Base-by-base conservation (phyloP, 2,888 invertebrate genomes). In the Dicranocentrus wangi region DNA sequence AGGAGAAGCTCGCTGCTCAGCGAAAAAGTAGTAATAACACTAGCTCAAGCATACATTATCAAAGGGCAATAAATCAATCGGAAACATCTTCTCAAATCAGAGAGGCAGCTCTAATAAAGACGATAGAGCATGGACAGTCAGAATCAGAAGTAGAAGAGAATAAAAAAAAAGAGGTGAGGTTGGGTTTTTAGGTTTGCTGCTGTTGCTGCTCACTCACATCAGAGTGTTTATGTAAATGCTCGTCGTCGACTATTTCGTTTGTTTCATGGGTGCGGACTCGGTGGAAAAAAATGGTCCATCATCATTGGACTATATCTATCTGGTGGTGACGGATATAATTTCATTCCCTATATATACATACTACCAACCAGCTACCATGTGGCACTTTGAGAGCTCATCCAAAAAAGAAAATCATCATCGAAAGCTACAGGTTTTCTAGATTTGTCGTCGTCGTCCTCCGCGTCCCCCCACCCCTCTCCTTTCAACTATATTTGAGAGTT, bases 191-290 rank as follows among this genome's bases (percentile, higher is more conserved):
- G n/a, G n/a, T n/a, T n/a, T n/a, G n/a, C n/a, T n/a, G n/a, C n/a
- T n/a, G n/a, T n/a, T n/a, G n/a, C n/a, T 61, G 51, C 69, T 51
- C 43, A 47, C n/a, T n/a, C n/a, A n/a, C n/a, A n/a, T n/a, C n/a
- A n/a, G n/a, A n/a, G 58, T 68, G 51, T 27, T 66, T 71, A 72
- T 71, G 71, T 71, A 71, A 79, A 60, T 47, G 23, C 53, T 58
- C 55, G 23, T 53, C n/a, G n/a, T n/a, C n/a, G n/a, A n/a, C 25
- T 25, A 55, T 23, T 68, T 61, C 39, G 76, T 77, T 78, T 55
- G 70, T 78, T 78, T 69, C 32, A 43, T 80, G 80, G 80, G 80
- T 80, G 80, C 80, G 73, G 80, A 80, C 65, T 66, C 15, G 51
- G n/a, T n/a, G n/a, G 27, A 66, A 69, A 75, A 42, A 77, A 77